Base-by-base conservation (phyloP, 2,888 invertebrate genomes). In the Monopis laevigella region DNA sequence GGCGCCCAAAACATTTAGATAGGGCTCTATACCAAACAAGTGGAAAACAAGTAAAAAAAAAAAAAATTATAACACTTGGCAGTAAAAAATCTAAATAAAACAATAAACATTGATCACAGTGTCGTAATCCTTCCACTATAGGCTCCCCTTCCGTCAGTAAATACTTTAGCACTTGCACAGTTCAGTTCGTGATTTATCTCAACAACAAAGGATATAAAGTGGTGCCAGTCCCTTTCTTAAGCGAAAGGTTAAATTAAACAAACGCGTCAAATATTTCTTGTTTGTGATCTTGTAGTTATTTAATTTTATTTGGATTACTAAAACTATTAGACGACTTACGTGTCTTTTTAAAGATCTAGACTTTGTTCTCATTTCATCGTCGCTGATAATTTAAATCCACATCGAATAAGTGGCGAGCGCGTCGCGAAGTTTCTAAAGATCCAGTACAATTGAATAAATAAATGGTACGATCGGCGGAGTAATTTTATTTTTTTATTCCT, bases 131-230 rank as follows among this genome's bases (percentile, higher is more conserved):
- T 14, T 34, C 14, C 27, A 28, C 36, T 17, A n/a, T n/a, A 26
- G 27, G 24, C 17, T 35, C n/a, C 32, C 24, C 24, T 11, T 12
- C 28, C 28, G 14, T 42, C 36, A 17, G 42, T 36, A 42, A 42
- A 42, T 42, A 42, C 36, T 42, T 19, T 21, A 26, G 11, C 42
- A 35, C 35, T 36, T 29, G 28, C 42, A 29, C 42, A 42, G 36
- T 60, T 51, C 53, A 51, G 57, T 56, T 55, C 63, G 62, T 62
- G 62, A 62, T 62, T 58, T 55, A 57, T 56, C 52, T 52, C 50
- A 44, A 49, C 53, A 57, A 56, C 57, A 57, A 58, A 54, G 60
- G 60, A 65, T 63, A 57, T 54, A 42, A 51, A 50, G 51, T 43
- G 48, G 48, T n/a, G n/a, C n/a, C n/a, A n/a, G n/a, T 43, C 43